Conservation (phyloP, 2,797 vertebrate genomes). For the Kryptopterus vitreolus region DNA sequence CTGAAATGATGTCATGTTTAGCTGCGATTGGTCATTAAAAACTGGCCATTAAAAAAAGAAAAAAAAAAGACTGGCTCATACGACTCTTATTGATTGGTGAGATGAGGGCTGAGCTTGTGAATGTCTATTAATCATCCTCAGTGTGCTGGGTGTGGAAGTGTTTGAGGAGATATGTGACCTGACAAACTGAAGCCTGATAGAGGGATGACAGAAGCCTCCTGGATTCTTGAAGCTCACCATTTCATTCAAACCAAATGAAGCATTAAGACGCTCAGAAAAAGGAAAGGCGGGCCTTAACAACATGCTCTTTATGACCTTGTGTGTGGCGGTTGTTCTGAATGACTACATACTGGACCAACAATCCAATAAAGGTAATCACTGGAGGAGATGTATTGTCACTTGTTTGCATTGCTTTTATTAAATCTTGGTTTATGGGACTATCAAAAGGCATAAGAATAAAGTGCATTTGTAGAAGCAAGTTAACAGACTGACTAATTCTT, state of each 20-base stretch:
- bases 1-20: neutral
- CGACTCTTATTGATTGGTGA: constrained; percentile 11
- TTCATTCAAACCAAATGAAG: neutral
- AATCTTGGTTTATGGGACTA: neutral
- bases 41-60: neutral
- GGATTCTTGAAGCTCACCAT: constrained; percentile 1
- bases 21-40: neutral
- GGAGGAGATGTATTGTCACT: neutral
- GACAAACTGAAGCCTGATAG: constrained; percentile 21
- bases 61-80: neutral
- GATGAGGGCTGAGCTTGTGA: constrained; percentile 4
- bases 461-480: constrained; percentile 1
- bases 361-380: neutral
- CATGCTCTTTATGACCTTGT: neutral
- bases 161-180: constrained; percentile 32
- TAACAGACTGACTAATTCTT: constrained; percentile 50
- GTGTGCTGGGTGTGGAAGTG: constrained; percentile 38
- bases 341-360: neutral
- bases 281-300: neutral
- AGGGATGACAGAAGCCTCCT: neutral
- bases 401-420: constrained; percentile 15
- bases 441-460: neutral
- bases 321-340: neutral
- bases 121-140: constrained; percentile 32
- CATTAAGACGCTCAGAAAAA: neutral